Conservation (phyloP, 1,140 invertebrate species). For the Choristoneura fumiferana region DNA sequence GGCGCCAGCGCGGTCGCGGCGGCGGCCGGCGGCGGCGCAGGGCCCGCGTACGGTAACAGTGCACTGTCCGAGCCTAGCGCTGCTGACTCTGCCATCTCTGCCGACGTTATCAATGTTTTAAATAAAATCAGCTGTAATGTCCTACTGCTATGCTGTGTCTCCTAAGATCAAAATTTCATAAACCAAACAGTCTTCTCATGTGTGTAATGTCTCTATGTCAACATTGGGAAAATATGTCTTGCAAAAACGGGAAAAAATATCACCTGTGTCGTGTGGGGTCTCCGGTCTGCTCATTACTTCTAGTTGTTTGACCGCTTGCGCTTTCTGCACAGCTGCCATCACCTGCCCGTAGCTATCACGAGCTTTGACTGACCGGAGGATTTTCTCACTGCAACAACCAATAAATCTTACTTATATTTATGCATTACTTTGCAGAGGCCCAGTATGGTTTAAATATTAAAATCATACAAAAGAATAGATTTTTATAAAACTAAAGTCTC, state of each 20-base stretch:
- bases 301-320: conserved; percentile 79
- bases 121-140: too few species aligned
- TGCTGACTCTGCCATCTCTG: conserved; percentile 64
- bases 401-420: background rate
- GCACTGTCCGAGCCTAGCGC: conserved; percentile 69
- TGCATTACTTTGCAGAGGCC: too few species aligned
- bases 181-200: too few species aligned
- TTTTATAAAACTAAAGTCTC: too few species aligned
- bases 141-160: too few species aligned
- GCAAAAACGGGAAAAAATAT: too few species aligned
- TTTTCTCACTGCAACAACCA: conserved; percentile 83
- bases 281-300: conserved; percentile 77
- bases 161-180: too few species aligned
- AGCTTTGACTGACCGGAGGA: conserved; percentile 88
- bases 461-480: too few species aligned
- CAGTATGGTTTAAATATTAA: too few species aligned
- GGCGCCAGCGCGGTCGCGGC: conserved; percentile 78
- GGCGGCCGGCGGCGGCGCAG: conserved; percentile 37
- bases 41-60: conserved; percentile 71
- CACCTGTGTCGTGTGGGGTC: conserved; percentile 77
- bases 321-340: conserved; percentile 88
- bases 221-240: too few species aligned
- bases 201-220: too few species aligned
- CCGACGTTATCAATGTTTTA: conserved; percentile 14
- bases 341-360: conserved; percentile 93